Base-by-base conservation (phyloP, 2,113 vertebrate species). In the Puma concolor region DNA sequence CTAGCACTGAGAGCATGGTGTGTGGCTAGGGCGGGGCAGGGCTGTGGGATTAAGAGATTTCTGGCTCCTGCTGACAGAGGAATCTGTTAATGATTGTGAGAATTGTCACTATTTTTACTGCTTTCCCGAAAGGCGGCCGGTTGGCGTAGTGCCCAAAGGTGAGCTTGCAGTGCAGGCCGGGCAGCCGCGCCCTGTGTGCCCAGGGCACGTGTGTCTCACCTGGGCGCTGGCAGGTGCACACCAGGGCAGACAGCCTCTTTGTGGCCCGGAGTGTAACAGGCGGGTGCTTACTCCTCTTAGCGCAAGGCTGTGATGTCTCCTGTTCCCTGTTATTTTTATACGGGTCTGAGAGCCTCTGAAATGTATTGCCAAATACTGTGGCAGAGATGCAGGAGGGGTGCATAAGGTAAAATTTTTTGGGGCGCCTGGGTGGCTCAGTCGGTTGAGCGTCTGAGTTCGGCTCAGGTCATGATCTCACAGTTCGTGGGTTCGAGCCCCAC, bases 61-160 rank as follows among this genome's bases (percentile, higher is more conserved):
- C 92, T 96, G 85, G 27, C 0, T 64, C 29, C 21, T 25, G 93
- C 94, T 89, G 87, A 72, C 80, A 38, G 44, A 91, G 77, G 44
- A 69, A n/a, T 19, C 16, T 94, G 97, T 86, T 98, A 93, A 94
- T 94, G 97, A 52, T 66, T 95, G 91, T 79, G 94, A 85, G 96
- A 95, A 29, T 77, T 71, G 79, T 85, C 96, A 84, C 90, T 97
- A 67, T 80, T 86, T 94, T 82, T 94, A 84, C 74, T 95, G 97
- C 90, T 74, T 98, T 98, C 91, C 95, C 3, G 2, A 89, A 36
- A 95, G 95, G 57, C 52, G 33, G 4, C 52, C 41, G 4, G 19
- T 66, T 36, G 84, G 97, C 94, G 29, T 33, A 5, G 44, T 16
- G 57, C 95, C 97, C 5, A 2, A n/a, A 67, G 87, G 94, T 36